Conservation (phyloP, 2,113 vertebrate genomes). For the Plecotus auritus region DNA sequence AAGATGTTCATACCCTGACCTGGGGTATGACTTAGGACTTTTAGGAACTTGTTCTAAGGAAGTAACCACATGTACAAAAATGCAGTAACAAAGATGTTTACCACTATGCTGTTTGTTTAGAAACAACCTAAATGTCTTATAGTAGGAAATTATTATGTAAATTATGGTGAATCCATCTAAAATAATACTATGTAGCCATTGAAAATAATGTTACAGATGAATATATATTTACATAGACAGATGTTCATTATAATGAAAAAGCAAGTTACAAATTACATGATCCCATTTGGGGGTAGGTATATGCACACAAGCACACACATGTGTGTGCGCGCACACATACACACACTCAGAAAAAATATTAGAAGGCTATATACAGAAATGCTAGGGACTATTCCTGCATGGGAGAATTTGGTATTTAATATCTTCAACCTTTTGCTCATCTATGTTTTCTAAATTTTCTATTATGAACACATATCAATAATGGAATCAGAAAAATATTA, state of each 20-base stretch:
- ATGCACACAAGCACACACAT: not conserved
- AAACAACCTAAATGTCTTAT: constrained; percentile 21
- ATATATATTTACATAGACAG: not conserved
- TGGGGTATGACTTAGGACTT: not conserved
- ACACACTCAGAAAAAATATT: not conserved
- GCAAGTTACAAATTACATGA: not conserved
- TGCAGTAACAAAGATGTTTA: not conserved
- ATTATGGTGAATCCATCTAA: not conserved
- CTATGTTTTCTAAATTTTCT: constrained; percentile 30
- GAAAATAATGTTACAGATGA: not conserved
- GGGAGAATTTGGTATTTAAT: not conserved
- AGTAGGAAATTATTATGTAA: not conserved
- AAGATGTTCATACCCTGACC: not conserved
- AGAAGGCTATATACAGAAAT: not conserved
- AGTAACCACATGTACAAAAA: constrained; percentile 3
- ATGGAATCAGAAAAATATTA: not conserved
- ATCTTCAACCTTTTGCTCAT: constrained; percentile 1
- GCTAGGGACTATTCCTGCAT: not conserved
- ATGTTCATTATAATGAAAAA: constrained; percentile 20
- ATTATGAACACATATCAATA: not conserved
- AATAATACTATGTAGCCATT: not conserved
- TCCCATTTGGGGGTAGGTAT: not conserved
- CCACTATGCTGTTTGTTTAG: not conserved
- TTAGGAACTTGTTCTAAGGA: not conserved
- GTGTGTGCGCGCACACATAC: not conserved